Percentiles rank a stretch among this genome's conserved stretches.
Evolutionary conservation across 2,888 invertebrate species (phyloP).

Genomic region (Lochmaea capreae): DNA sequence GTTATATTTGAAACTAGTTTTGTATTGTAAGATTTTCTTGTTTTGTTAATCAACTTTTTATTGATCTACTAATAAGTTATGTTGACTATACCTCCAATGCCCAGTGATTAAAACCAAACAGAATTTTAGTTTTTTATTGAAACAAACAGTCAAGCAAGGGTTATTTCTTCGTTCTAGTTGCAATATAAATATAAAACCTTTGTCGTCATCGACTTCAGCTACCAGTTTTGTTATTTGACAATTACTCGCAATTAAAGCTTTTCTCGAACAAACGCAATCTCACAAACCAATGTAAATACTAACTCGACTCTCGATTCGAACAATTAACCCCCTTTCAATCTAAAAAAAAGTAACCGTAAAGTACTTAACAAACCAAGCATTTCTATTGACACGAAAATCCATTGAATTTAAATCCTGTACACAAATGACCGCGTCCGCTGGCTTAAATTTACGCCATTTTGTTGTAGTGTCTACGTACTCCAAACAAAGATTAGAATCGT

Average conservation of each 20-base stretch:
- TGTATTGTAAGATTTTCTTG: too few relatives aligned
- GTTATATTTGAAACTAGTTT: too few relatives aligned
- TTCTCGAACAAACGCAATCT: background rate
- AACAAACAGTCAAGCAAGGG: background rate
- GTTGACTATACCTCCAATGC: too few relatives aligned
- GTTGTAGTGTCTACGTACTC: constrained; percentile 17
- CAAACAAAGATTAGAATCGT: constrained; percentile 37
- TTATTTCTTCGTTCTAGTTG: background rate
- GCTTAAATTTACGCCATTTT: constrained; percentile 21
- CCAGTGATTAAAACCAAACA: too few relatives aligned
- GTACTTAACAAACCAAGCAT: constrained; percentile 22
- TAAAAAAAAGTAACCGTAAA: constrained; percentile 5
- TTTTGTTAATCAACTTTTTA: too few relatives aligned
- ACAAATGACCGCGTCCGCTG: constrained; percentile 23
- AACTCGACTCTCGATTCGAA: constrained; percentile 1
- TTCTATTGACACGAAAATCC: constrained; percentile 26
- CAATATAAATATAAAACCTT: background rate
- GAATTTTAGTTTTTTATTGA: background rate
- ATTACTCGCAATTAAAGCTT: background rate
- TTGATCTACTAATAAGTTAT: too few relatives aligned
- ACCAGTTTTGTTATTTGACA: background rate
- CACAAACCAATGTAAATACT: constrained; percentile 1
- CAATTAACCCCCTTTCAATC: background rate
- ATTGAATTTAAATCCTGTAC: constrained; percentile 21
- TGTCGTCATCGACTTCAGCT: background rate